Evolutionary conservation across 2,113 vertebrate species (phyloP).

Genomic region (Gorilla gorilla): DNA sequence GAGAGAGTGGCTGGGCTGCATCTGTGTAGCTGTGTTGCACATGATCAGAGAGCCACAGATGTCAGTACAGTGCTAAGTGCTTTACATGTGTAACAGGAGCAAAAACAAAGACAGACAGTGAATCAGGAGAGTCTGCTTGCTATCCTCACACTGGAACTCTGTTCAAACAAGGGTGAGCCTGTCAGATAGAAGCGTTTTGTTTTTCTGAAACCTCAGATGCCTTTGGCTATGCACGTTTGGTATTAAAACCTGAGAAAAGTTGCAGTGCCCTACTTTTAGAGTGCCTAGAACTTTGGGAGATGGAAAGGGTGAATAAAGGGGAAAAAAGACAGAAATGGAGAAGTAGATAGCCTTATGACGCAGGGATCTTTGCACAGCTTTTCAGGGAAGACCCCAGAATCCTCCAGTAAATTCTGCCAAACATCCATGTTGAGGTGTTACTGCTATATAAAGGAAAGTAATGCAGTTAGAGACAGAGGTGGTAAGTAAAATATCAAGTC

Average conservation of each 20-base stretch:
- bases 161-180: background rate
- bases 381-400: background rate
- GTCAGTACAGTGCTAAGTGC: background rate
- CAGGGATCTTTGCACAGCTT: background rate
- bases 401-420: background rate
- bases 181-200: background rate
- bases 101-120: slow-evolving; percentile 3
- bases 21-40: background rate
- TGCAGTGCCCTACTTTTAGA: background rate
- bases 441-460: background rate
- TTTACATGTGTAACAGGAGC: background rate
- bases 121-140: background rate
- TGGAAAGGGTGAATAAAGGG: background rate
- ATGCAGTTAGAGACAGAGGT: background rate
- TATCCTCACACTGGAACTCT: background rate
- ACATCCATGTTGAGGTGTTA: fast-evolving
- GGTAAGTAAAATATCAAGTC: background rate
- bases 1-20: background rate
- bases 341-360: background rate
- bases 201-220: background rate
- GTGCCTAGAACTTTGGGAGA: background rate
- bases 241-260: background rate
- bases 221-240: background rate
- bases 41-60: background rate
- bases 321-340: background rate